Evolutionary conservation across 2,797 vertebrate species (phyloP), one percentile per base, ranked within the genome.

Genomic region (Steatocranus sp.): DNA sequence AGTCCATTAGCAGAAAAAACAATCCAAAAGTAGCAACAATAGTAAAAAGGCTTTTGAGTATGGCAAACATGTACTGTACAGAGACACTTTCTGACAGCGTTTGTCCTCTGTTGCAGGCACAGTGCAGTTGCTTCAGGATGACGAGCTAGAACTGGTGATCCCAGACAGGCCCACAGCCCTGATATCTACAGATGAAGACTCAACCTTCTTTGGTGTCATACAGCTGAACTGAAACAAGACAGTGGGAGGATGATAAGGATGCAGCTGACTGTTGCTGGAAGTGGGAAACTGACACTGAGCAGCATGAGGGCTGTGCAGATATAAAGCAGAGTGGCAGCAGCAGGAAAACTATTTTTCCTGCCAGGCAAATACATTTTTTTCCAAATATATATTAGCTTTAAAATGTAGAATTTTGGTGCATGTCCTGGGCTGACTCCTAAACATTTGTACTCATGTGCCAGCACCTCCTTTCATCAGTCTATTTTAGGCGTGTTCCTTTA

Each of bases 201-300:
- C 86, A 1, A 92, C 93, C 10, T 92, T 94, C 89, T 92, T 93
- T 88, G 94, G 94, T 86, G 93, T 94, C 89, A 91, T 94, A 50
- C 89, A 91, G 90, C 93, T 96, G 7, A 87, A 88, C 82, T 94
- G 91, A 92, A 78, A 63, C 54, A 27, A 76, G 68, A 17, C 25
- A 20, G 75, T 3, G 3, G 12, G 63, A 49, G 6, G 75, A 81
- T 54, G 80, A 90, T 81, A 78, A 83, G 36, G 7, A 6, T 17
- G 30, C 46, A 17, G 83, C 66, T 68, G 18, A 3, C 27, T 78
- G 83, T 76, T 61, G 79, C 87, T 92, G 89, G 92, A 94, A 87
- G 82, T 66, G 36, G 34, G 32, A 73, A 86, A 84, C 75, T 76
- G 87, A 82, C 86, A 75, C 43, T 53, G 53, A 77, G 78, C 78